Evolutionary conservation across 92 coral and sea anemone species (phyloP), one percentile per base, ranked within the genome.

Genomic region (Phymanthus crucifer): DNA sequence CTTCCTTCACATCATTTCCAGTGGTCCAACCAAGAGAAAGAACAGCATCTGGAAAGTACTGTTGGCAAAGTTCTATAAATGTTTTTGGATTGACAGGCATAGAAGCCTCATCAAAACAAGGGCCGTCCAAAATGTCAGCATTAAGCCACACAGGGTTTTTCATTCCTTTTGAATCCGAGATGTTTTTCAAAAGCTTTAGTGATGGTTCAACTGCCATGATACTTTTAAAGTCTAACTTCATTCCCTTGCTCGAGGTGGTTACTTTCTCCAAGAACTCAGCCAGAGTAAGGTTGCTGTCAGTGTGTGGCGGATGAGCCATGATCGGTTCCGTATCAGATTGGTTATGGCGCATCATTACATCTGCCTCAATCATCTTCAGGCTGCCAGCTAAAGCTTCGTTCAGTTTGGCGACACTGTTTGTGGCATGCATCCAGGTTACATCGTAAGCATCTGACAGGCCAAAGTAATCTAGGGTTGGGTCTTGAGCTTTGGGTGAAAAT

Each of bases 281-380:
- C 2, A 95, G 88, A 12, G 93, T 90, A 23, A 95, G 90, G 66
- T 95, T 85, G 71, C 98, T 95, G 77, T 95, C 86, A 1, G 86
- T 83, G 45, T 48, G 82, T 21, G 98, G 98, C 10, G 98, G 98
- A 48, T 95, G 98, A 1, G 97, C 98, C 98, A 95, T 95, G 5
- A 95, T 79, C 4, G 97, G 97, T 24, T 35, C 86, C 14, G 87
- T 86, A 52, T 89, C 93, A n/a, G 73, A 52, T 83, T 71, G 83
- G 47, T 91, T 91, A 58, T 67, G 80, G 16, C 84, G 71, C 77
- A 90, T 86, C 13, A 61, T 43, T 2, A 95, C 95, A 80, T 95
- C 98, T 29, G 95, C 98, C 65, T 95, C 98, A 38, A 95, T 85
- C 97, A 92, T 95, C 90, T 87, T 88, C 34, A 57, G 52, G 57